A percentile compares a stretch with the other conserved stretches of the same genome.
Conservation (phyloP, 1,140 invertebrate species). For the Atta cephalotes region DNA sequence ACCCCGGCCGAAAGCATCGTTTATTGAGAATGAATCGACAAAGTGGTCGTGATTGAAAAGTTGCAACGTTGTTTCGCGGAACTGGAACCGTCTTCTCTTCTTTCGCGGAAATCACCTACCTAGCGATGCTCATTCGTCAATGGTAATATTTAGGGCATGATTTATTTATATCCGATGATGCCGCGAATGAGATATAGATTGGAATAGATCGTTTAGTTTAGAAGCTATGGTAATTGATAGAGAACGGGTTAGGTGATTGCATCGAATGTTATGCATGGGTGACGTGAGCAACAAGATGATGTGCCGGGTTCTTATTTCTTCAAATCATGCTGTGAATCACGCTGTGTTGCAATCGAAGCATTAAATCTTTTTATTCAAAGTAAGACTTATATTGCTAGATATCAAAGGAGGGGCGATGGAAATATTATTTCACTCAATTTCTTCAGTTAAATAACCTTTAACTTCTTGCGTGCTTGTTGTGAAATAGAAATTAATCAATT, state of each 20-base stretch:
- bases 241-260: conserved; percentile 26
- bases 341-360: background rate
- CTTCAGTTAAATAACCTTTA: too few species aligned
- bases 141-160: background rate
- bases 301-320: conserved; percentile 33
- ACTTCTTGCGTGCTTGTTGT: too few species aligned
- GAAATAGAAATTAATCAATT: too few species aligned
- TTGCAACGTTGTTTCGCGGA: conserved; percentile 7
- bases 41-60: conserved; percentile 27
- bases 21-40: background rate
- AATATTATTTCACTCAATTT: too few species aligned
- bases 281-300: conserved; percentile 44
- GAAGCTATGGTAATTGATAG: conserved; percentile 11
- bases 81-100: background rate
- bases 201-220: conserved; percentile 34
- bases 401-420: too few species aligned
- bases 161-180: conserved; percentile 51
- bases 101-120: conserved; percentile 25
- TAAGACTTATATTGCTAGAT: background rate
- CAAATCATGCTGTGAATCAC: conserved; percentile 57
- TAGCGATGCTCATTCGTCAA: conserved; percentile 32
- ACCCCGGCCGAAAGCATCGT: background rate
- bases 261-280: conserved; percentile 28
- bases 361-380: background rate
- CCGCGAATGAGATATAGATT: background rate